These are phyloP conservation scores for Apostichopus japonicus DNA, from an alignment of 35 echinoderm and acorn worm species.

Conservation along the genomic window DNA sequence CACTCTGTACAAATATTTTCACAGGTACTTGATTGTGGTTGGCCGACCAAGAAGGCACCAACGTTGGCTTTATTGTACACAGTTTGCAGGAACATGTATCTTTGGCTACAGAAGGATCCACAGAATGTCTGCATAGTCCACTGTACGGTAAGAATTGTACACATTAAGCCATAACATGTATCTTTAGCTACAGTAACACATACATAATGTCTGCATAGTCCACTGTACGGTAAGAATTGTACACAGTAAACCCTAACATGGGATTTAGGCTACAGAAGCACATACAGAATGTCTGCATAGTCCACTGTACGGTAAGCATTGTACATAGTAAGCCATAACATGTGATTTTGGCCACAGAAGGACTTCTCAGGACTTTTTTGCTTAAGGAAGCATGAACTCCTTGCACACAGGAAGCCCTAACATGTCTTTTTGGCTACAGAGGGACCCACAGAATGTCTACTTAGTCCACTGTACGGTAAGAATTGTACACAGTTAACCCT, in stretches of 20 bases:
- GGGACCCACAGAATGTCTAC: conserved; percentile 93
- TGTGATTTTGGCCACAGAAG: conserved; percentile 18
- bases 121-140: conserved; percentile 93
- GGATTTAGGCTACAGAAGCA: conserved; percentile 96
- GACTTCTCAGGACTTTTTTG: too few relatives aligned
- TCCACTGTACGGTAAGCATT: conserved; percentile 93
- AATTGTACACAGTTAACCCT: conserved; percentile 81
- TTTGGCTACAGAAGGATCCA: conserved; percentile 97
- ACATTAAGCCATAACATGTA: conserved; percentile 92
- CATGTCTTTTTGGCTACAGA: conserved; percentile 76
- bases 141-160: conserved; percentile 90
- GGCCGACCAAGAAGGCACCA: conserved; percentile 85
- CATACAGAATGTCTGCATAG: conserved; percentile 86
- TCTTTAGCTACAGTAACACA: conserved; percentile 94
- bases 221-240: conserved; percentile 91
- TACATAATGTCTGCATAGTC: conserved; percentile 87
- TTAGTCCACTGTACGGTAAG: conserved; percentile 90
- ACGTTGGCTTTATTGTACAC: conserved; percentile 77
- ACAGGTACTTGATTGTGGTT: conserved; percentile 97
- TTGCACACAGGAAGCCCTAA: too few relatives aligned
- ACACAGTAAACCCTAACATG: conserved; percentile 91
- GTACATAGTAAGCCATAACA: conserved; percentile 88
- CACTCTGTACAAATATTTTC: not conserved
- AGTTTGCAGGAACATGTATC: conserved; percentile 97
- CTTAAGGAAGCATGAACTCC: too few relatives aligned